These are phyloP conservation scores for Porites rus DNA, from an alignment of 92 coral and sea anemone species.

Conservation along the genomic window DNA sequence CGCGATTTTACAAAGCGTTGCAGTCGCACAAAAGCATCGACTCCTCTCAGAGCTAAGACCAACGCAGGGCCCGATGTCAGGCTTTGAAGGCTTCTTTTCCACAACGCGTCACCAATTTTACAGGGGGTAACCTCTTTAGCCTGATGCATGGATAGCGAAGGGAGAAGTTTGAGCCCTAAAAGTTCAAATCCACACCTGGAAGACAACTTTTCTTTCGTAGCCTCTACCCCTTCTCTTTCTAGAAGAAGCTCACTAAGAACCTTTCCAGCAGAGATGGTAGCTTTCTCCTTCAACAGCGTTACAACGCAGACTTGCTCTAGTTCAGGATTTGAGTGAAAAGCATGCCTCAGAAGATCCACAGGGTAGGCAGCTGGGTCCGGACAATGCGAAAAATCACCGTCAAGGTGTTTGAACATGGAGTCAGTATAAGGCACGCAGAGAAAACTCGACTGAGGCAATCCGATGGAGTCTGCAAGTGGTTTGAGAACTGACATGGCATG, in stretches of 20 bases:
- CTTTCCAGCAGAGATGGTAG: slow-evolving; percentile 65
- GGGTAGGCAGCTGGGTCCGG: slow-evolving; percentile 82
- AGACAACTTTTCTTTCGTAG: not conserved
- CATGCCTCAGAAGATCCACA: slow-evolving; percentile 80
- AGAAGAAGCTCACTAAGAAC: slow-evolving; percentile 72
- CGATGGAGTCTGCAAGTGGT: slow-evolving; percentile 33
- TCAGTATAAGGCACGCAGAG: slow-evolving; percentile 74
- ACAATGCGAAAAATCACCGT: slow-evolving; percentile 68
- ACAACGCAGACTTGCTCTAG: slow-evolving; percentile 95
- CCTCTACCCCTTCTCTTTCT: slow-evolving; percentile 31
- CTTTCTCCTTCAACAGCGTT: slow-evolving; percentile 78
- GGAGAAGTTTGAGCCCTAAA: slow-evolving; percentile 84
- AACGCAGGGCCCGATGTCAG: slow-evolving; percentile 84
- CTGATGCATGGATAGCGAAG: slow-evolving; percentile 85
- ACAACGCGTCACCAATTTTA: slow-evolving; percentile 82
- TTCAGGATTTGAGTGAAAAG: slow-evolving; percentile 92
- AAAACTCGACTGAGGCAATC: slow-evolving; percentile 64
- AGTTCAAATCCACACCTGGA: slow-evolving; percentile 78
- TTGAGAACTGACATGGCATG: slow-evolving; percentile 73
- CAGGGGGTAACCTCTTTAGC: slow-evolving; percentile 94
- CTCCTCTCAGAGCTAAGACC: slow-evolving; percentile 85
- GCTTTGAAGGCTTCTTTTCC: slow-evolving; percentile 86
- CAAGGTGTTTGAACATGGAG: slow-evolving; percentile 70
- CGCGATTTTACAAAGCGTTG: slow-evolving; percentile 59
- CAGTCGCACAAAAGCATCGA: slow-evolving; percentile 80